Base-by-base conservation (phyloP, 2,797 vertebrate genomes). In the Luscinia megarhynchos region DNA sequence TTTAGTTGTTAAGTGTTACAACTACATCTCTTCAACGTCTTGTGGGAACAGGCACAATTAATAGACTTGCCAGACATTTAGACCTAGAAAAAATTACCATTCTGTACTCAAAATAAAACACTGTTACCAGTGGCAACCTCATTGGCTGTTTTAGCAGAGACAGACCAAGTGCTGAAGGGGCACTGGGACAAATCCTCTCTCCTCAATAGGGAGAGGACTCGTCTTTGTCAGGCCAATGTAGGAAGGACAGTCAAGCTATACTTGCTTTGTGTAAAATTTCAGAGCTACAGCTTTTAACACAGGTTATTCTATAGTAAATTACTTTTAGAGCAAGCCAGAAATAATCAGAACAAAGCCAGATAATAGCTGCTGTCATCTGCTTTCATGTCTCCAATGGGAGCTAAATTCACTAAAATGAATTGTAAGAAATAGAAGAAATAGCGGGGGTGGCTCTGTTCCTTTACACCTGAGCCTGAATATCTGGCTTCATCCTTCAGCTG, bases 281-380 rank as follows among this genome's bases (percentile, higher is more conserved):
- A 70, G 84, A 95, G 53, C 48, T 63, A 63, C 46, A 43, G 48
- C 58, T 91, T 94, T 76, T 85, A 87, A 64, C 9, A 2, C 0
- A 0, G 32, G 29, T 81, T 89, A 75, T 85, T 94, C 46, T 85
- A 13, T 11, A 80, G 43, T 43, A 81, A 93, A 85, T 68, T 90
- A 83, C 82, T 80, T 89, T 54, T 46, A 89, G 8, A 94, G 57
- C 41, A 89, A 82, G 38, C 21, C 34, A 89, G 79, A 92, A 92
- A 80, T 76, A 93, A 85, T 67, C 69, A 63, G 79, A 87, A 89
- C 79, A 92, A 91, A 94, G 68, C 79, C 51, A 36, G 15, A 78
- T 86, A 58, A 62, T 68, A 78, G 62, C 62, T 93, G 38, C 80
- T 83, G 46, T 90, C 57, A 41, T 77, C 73, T 82, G 55, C 67